phyloP scores from a whole-genome alignment of 2,888 invertebrate genomes.

The Tipula lateralis region DNA sequence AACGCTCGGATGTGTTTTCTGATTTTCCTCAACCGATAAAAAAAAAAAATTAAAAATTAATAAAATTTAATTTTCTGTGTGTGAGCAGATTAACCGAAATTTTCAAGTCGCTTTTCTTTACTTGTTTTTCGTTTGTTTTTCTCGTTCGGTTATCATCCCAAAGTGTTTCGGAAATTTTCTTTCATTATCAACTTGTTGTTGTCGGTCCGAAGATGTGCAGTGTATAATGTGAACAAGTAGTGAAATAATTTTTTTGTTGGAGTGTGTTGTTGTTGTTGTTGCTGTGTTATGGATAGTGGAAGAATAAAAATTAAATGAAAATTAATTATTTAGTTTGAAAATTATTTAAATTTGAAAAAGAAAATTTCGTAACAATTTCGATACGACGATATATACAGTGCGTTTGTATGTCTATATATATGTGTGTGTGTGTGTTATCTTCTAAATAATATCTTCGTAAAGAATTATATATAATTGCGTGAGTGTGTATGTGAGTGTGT shows the following conservation, averaged over 20 bases:
- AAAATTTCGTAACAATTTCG: not conserved
- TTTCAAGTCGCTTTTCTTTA: not conserved
- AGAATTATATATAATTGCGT: not conserved
- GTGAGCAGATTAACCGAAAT: not conserved
- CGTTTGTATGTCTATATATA: not conserved
- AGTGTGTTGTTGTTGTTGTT: too few relatives aligned
- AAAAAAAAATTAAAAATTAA: not conserved
- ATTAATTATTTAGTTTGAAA: not conserved
- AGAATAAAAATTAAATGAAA: not conserved
- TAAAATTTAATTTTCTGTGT: not conserved
- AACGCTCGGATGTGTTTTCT: slow-evolving; percentile 25
- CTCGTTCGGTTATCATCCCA: not conserved
- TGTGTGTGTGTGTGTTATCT: not conserved
- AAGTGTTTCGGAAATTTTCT: not conserved
- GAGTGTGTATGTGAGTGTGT: not conserved
- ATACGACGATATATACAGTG: not conserved
- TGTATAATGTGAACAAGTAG: not conserved
- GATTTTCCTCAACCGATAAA: not conserved
- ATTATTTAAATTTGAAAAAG: not conserved
- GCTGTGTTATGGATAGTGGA: not conserved
- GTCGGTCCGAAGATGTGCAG: not conserved
- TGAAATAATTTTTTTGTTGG: not conserved
- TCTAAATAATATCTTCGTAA: not conserved
- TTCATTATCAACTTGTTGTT: not conserved
- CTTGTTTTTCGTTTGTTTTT: not conserved